Base-by-base conservation (phyloP, 2,113 vertebrate species). In the Octodon degus region DNA sequence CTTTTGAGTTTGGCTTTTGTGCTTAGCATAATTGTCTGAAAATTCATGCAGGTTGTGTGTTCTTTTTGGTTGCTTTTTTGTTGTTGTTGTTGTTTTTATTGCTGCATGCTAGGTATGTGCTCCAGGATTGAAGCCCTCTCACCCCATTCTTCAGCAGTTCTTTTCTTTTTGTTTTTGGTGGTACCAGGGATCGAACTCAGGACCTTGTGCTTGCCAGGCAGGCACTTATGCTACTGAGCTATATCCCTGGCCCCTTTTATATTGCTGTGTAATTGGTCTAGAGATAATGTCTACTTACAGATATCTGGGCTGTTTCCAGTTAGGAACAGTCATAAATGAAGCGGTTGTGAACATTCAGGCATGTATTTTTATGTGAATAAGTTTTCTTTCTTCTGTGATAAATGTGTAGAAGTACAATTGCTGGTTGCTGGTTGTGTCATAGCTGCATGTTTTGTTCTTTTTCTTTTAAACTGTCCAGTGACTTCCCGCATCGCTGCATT, bases 1-100 rank as follows among this genome's bases (percentile, higher is more conserved):
- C 34, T 86, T 95, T 93, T 60, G 50, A 93, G 86, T 90, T 47
- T 80, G 9, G 5, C n/a, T 83, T 81, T 91, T 62, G 27, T 50
- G 62, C 32, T 92, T 4, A 86, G 17, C 65, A 47, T 72, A 88
- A 72, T 70, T 90, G 67, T 95, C 17, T 62, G 68, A 47, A 81
- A 91, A 40, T 83, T 22, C 7, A 70, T 90, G 7, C 19, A 88
- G 81, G 24, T 95, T 47, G n/a, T 82, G 8, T 90, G 89, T 77
- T 77, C 5, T 47, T 77, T 77, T 47, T 5, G 27, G 40, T 77
- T 76, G 74, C 40, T 47, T 27, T 76, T 22, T 76, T 74, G 7
- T 72, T 40, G 7, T 40, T 72, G 22, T 34, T 27, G 62, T 63
- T 25, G 34, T 68, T 68, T 17, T 32, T 65, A 11, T 9, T n/a